Percentiles rank a stretch among this genome's conserved stretches.
Conservation (phyloP, 2,797 vertebrate genomes). For the Gallirallus australis region DNA sequence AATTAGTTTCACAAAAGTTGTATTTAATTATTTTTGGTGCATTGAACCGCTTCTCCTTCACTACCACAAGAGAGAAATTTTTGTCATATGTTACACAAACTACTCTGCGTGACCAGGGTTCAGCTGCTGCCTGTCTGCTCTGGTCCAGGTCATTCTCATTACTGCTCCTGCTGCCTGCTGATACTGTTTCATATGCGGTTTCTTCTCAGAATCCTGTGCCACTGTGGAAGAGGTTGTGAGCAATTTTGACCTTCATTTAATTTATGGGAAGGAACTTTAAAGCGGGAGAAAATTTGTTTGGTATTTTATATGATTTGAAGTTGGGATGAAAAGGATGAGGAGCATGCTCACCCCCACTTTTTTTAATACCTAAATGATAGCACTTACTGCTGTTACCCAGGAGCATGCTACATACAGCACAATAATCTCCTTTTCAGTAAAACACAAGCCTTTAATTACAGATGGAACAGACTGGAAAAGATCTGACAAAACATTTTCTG, state of each 20-base stretch:
- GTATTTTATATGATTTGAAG: background rate
- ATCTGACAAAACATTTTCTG: conserved; percentile 1
- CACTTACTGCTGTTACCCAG: background rate
- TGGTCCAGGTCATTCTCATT: background rate
- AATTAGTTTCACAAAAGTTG: background rate
- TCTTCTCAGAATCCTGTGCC: background rate
- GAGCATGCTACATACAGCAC: background rate
- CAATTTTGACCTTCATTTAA: background rate
- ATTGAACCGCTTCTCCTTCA: background rate
- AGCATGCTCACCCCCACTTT: accelerated
- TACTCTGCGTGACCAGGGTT: background rate
- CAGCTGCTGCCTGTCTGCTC: background rate
- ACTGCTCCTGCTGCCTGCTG: background rate
- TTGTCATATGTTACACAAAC: background rate
- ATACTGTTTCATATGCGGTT: background rate
- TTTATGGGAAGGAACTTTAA: background rate
- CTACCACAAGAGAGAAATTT: background rate
- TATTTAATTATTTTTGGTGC: background rate
- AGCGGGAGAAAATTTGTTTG: background rate
- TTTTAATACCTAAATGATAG: background rate
- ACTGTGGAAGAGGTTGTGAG: background rate
- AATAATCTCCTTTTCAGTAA: background rate
- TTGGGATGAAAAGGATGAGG: background rate
- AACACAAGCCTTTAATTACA: background rate
- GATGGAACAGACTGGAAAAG: background rate